Percentiles rank a stretch among this genome's conserved stretches.
Evolutionary conservation across 2,113 vertebrate genomes (phyloP).

Genomic region (Plotosus lineatus): DNA sequence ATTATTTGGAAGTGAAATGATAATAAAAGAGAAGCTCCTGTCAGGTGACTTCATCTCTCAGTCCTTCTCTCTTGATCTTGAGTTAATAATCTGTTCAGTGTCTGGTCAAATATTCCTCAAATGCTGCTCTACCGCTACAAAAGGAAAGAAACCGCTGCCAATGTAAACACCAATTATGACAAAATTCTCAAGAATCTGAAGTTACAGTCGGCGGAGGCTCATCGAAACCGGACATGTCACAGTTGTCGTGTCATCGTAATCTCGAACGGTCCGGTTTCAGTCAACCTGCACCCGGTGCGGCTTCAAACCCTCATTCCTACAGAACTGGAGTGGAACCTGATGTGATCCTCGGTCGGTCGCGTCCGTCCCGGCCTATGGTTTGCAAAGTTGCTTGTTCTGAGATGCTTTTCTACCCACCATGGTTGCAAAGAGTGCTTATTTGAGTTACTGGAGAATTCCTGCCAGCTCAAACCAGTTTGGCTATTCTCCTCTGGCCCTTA

Average conservation of each 20-base stretch:
- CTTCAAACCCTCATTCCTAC: not conserved
- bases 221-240: not conserved
- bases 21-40: not conserved
- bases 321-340: not conserved
- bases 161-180: not conserved
- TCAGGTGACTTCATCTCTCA: not conserved
- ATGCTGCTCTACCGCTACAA: not conserved
- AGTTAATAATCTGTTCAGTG: not conserved
- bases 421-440: not conserved
- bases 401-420: not conserved
- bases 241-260: too few relatives aligned
- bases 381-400: not conserved
- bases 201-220: not conserved
- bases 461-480: not conserved
- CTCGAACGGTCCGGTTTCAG: not conserved
- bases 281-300: not conserved
- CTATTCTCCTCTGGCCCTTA: not conserved
- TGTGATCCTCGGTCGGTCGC: not conserved
- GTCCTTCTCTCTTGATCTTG: not conserved
- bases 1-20: not conserved
- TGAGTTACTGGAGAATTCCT: not conserved
- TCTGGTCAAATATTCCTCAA: not conserved
- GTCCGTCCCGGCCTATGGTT: too few relatives aligned
- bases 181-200: not conserved
- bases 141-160: not conserved